Conservation (phyloP, 2,888 invertebrate species). For the Plebejus argus region DNA sequence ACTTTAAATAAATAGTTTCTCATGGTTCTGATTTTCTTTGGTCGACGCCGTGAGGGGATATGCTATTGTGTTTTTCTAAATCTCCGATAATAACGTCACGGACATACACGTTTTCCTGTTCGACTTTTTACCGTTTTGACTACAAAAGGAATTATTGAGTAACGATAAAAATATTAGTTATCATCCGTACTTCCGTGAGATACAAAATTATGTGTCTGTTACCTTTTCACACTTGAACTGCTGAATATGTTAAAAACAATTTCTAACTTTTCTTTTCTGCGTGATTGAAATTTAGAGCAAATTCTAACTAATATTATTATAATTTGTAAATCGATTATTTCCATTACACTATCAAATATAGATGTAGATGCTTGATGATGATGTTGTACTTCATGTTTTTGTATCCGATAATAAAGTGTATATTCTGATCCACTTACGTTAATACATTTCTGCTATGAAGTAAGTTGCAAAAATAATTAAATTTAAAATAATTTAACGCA, state of each 20-base stretch:
- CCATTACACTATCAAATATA: too few species aligned
- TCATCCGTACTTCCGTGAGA: too few species aligned
- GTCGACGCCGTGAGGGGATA: neutral
- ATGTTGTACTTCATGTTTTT: neutral
- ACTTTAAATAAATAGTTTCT: constrained; percentile 29
- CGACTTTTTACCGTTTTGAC: neutral
- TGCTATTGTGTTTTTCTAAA: neutral
- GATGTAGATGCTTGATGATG: too few species aligned
- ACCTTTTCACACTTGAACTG: too few species aligned
- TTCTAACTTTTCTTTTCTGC: too few species aligned
- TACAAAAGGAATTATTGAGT: neutral
- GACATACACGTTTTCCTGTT: neutral
- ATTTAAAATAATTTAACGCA: constrained; percentile 7
- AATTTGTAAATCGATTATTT: too few species aligned
- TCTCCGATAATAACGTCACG: neutral
- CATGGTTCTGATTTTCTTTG: constrained; percentile 14
- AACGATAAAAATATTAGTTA: neutral
- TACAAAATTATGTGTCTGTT: too few species aligned
- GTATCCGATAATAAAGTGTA: neutral
- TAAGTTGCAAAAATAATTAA: neutral
- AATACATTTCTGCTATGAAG: neutral
- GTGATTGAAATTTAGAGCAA: too few species aligned
- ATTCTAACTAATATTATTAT: too few species aligned
- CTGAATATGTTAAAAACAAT: too few species aligned
- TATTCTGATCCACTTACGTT: constrained; percentile 1